Evolutionary conservation across 2,113 vertebrate species (phyloP).

Genomic region (Chrysochloris asiatica): DNA sequence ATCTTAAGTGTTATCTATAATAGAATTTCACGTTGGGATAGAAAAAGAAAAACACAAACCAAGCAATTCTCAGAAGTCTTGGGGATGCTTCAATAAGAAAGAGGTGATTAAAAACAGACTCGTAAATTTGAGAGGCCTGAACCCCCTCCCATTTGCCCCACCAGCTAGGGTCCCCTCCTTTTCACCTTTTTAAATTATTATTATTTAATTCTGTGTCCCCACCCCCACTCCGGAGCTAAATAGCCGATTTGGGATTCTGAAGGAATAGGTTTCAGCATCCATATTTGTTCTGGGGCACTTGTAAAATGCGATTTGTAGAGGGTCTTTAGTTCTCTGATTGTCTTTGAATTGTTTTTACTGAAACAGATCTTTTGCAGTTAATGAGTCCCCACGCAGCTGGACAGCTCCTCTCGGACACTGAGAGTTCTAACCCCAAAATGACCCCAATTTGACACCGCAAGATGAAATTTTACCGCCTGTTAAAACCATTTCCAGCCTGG

Average conservation of each 20-base stretch:
- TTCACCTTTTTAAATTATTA: conserved; percentile 20
- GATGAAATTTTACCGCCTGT: conserved; percentile 98
- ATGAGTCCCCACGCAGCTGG: conserved; percentile 99
- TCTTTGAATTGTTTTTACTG: conserved; percentile 97
- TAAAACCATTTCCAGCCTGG: conserved; percentile 94
- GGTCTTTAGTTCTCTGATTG: conserved; percentile 94
- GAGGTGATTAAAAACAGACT: conserved; percentile 86
- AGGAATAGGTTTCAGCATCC: conserved; percentile 85
- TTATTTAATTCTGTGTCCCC: conserved; percentile 53
- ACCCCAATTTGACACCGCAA: conserved; percentile 98
- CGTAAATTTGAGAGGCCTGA: conserved; percentile 83
- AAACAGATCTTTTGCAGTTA: conserved; percentile 95
- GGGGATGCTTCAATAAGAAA: conserved; percentile 83
- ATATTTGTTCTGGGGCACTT: conserved; percentile 90
- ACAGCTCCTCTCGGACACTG: conserved; percentile 96
- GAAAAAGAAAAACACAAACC: conserved; percentile 46
- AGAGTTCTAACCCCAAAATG: conserved; percentile 99
- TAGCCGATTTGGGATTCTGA: conserved; percentile 82
- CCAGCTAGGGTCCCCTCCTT: not conserved
- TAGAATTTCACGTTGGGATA: conserved; percentile 68
- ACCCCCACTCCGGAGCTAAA: conserved; percentile 68
- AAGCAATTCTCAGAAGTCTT: conserved; percentile 73
- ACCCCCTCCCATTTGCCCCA: conserved; percentile 42
- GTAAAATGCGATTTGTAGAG: conserved; percentile 91
- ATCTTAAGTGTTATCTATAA: conserved; percentile 81